Base-by-base conservation (phyloP, 2,888 invertebrate species). In the Spicauda simplicius region DNA sequence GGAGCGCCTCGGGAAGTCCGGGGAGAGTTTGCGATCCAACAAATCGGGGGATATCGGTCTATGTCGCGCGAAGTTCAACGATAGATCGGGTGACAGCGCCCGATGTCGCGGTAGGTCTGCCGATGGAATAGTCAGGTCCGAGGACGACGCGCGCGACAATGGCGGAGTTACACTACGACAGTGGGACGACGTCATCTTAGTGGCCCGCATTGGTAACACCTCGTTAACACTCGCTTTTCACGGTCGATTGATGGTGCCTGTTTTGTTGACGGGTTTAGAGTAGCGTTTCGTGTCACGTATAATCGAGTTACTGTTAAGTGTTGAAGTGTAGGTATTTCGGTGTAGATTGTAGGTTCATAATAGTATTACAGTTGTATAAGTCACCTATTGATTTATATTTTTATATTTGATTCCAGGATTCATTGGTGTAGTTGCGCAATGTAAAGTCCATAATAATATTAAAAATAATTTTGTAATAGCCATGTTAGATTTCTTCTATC, bases 151-250 rank as follows among this genome's bases (percentile, higher is more conserved):
- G 71, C 93, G 87, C 60, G 94, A 89, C 72, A 88, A 78, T 52
- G 95, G 93, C 74, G 94, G 93, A 64, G 94, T 93, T 72, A 89
- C 92, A 74, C 92, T 91, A 63, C 91, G 87, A 71, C 91, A 90
- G 68, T 94, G 92, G 45, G 93, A 90, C 73, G 93, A 93, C 76
- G 93, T 90, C 91, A 94, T 94, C 80, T 93, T 93, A 14, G 90
- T 79, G 74, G 64, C 73, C 70, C 73, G 72, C 74, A 76, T 68
- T 41, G 65, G 65, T 60, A 60, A 50, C 45, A 45, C 45, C 60
- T 54, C 50, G 50, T 50, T 50, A 50, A 50, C 45, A 19, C 19
- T 41, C 58, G 58, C 30, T 65, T 59, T 59, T 65, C 65, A 65
- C 59, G 65, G 65, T 54, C 65, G 59, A 65, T 59, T 59, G 58